These are phyloP conservation scores for Scopus umbretta DNA, from an alignment of 2,113 vertebrate species.

Conservation along the genomic window DNA sequence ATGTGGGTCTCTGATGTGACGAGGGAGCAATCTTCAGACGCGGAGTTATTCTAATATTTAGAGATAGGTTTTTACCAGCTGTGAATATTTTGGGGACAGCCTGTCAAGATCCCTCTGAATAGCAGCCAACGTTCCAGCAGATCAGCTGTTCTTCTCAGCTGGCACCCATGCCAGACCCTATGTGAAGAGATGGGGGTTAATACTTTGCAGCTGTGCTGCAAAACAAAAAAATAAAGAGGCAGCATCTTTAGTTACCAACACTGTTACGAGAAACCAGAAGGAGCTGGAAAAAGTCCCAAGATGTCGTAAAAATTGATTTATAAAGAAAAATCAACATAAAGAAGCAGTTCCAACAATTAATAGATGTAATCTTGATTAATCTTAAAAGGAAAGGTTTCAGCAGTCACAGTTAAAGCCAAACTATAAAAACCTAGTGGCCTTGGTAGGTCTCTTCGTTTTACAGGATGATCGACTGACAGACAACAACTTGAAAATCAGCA, in stretches of 20 bases:
- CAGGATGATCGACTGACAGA: not conserved
- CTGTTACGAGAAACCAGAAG: not conserved
- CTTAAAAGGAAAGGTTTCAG: not conserved
- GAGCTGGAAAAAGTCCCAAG: not conserved
- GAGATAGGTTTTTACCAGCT: not conserved
- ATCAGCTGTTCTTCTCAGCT: not conserved
- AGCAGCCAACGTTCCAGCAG: not conserved
- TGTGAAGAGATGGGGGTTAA: not conserved
- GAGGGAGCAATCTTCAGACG: not conserved
- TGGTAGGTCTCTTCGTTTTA: not conserved
- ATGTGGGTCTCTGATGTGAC: not conserved
- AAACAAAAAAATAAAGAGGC: not conserved
- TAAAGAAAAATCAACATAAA: not conserved
- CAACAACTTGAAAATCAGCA: not conserved
- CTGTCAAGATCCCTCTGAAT: not conserved
- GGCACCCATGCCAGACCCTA: not conserved
- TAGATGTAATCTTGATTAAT: not conserved
- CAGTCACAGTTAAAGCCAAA: not conserved
- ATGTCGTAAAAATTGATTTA: not conserved
- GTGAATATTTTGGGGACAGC: not conserved
- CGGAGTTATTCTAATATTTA: not conserved
- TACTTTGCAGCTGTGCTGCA: not conserved
- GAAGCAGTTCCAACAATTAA: not conserved
- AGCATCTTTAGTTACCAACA: not conserved
- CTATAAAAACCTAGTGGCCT: not conserved